Conservation (phyloP, 1,140 invertebrate species). For the Kradibia gibbosae region DNA sequence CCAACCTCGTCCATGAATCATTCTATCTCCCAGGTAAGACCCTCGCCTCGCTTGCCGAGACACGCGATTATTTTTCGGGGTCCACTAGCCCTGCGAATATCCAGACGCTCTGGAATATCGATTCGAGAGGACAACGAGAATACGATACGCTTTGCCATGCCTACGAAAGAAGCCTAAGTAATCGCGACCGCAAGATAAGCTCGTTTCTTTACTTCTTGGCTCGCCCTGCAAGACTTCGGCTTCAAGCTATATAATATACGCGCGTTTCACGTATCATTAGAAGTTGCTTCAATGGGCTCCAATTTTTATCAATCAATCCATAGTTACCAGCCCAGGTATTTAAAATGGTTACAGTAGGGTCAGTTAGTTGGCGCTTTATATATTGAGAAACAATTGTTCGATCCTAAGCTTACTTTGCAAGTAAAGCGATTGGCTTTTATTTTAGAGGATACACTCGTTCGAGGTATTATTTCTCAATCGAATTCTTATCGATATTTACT, state of each 20-base stretch:
- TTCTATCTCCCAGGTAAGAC: neutral
- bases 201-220: slow-evolving; percentile 61
- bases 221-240: slow-evolving; percentile 48
- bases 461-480: no score
- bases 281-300: no score
- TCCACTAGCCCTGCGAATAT: neutral
- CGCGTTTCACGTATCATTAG: neutral
- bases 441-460: no score
- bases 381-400: no score
- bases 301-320: no score
- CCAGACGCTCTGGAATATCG: neutral
- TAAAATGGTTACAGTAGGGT: no score
- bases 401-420: no score
- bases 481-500: no score
- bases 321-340: no score
- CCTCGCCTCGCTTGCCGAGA: neutral
- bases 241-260: slow-evolving; percentile 46
- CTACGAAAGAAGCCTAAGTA: slow-evolving; percentile 69
- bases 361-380: no score
- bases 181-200: slow-evolving; percentile 70
- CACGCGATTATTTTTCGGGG: neutral
- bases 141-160: slow-evolving; percentile 58
- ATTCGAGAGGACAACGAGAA: slow-evolving; percentile 53
- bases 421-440: no score
- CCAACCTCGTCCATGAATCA: slow-evolving; percentile 24